phyloP scores from a whole-genome alignment of 2,888 invertebrate genomes.

The Cryptosula pallasiana region DNA sequence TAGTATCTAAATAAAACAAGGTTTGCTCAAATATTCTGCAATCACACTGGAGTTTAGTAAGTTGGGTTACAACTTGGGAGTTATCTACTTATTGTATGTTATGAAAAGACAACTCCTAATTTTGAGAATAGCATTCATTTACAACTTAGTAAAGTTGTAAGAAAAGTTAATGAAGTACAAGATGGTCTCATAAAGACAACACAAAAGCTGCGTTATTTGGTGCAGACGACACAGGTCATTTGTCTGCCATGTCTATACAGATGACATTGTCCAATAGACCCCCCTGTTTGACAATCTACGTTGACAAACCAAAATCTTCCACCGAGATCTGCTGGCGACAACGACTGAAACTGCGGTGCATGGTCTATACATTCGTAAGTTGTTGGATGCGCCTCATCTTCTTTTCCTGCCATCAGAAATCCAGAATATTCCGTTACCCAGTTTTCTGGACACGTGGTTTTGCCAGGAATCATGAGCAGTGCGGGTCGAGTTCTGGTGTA shows the following conservation, averaged over 20 bases:
- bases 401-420: neutral
- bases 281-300: neutral
- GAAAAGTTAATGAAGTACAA: too few relatives aligned
- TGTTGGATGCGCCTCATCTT: neutral
- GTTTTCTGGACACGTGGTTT: neutral
- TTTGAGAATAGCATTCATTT: too few relatives aligned
- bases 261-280: conserved; percentile 5
- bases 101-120: too few relatives aligned
- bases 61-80: neutral
- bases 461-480: neutral
- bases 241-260: conserved; percentile 2
- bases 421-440: conserved; percentile 21
- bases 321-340: neutral
- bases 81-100: neutral
- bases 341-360: neutral
- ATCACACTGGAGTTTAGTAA: neutral
- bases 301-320: conserved; percentile 19
- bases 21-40: too few relatives aligned
- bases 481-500: conserved; percentile 2
- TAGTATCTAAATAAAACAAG: too few relatives aligned
- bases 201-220: conserved; percentile 1
- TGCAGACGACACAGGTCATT: conserved; percentile 12
- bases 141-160: too few relatives aligned
- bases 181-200: too few relatives aligned
- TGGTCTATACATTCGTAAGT: conserved; percentile 12